phyloP scores from a whole-genome alignment of 1,140 invertebrate species.

The Dendrolimus punctatus region DNA sequence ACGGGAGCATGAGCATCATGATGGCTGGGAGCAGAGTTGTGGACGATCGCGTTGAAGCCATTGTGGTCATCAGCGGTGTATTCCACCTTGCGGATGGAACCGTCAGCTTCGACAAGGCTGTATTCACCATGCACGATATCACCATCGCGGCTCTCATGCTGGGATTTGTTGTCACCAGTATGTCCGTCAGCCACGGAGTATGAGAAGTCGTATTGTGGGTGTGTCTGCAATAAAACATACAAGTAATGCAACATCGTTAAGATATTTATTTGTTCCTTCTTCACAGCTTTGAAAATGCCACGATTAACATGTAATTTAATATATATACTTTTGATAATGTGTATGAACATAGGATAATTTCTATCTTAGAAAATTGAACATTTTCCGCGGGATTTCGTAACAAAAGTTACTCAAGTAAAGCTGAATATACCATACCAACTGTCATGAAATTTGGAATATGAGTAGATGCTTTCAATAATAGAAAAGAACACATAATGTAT shows the following conservation, averaged over 20 bases:
- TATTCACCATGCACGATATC: slow-evolving; percentile 25
- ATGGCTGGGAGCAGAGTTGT: slow-evolving; percentile 69
- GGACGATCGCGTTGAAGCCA: slow-evolving; percentile 76
- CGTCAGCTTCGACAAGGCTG: slow-evolving; percentile 24
- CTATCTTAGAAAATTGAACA: no score
- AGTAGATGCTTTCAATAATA: no score
- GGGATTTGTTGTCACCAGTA: slow-evolving; percentile 29
- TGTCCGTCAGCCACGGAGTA: slow-evolving; percentile 29
- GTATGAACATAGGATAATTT: no score
- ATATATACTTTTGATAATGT: no score
- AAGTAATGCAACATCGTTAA: not conserved
- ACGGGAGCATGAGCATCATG: slow-evolving; percentile 52
- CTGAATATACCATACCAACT: no score
- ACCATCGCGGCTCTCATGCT: slow-evolving; percentile 27
- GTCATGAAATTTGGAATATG: no score
- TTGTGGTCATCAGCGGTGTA: slow-evolving; percentile 26
- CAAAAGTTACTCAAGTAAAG: no score
- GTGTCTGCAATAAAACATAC: slow-evolving; percentile 10
- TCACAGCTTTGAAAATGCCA: no score
- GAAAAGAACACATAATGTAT: no score
- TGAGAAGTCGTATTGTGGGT: slow-evolving; percentile 27
- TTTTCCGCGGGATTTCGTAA: no score
- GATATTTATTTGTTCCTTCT: no score
- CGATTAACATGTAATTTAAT: no score
- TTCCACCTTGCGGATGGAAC: slow-evolving; percentile 23